These are phyloP conservation scores for Prietella phreatophila DNA, from an alignment of 2,113 vertebrate genomes.

Conservation along the genomic window DNA sequence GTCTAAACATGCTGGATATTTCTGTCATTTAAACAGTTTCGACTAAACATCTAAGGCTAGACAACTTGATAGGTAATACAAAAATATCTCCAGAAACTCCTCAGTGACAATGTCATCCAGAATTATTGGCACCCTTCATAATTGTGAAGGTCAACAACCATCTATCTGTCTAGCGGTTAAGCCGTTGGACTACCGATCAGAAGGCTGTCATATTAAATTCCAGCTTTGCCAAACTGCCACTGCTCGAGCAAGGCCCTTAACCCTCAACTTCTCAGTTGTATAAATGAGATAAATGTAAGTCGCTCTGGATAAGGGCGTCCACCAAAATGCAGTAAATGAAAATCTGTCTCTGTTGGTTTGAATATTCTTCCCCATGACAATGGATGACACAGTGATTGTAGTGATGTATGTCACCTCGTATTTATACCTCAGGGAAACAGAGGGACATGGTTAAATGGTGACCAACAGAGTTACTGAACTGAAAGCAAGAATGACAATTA, in stretches of 20 bases:
- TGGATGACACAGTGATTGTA: background rate
- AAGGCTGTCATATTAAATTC: too few species aligned
- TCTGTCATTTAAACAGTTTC: background rate
- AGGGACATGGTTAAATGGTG: background rate
- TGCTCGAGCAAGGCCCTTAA: too few species aligned
- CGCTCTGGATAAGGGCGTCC: too few species aligned
- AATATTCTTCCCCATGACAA: background rate
- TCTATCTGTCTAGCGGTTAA: too few species aligned
- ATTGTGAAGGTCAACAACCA: background rate
- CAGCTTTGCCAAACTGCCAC: too few species aligned
- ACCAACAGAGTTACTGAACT: background rate
- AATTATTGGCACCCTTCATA: background rate
- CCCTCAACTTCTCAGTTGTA: too few species aligned
- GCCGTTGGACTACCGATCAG: too few species aligned
- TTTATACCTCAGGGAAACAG: background rate
- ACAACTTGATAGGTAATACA: background rate
- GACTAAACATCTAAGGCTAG: background rate
- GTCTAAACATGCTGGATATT: background rate
- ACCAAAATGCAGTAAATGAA: too few species aligned
- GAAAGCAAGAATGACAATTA: background rate
- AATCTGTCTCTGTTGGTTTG: background rate
- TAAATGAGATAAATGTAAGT: too few species aligned
- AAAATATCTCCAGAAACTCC: background rate
- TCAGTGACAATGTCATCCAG: background rate
- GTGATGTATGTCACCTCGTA: background rate